Percentiles rank a stretch among this genome's conserved stretches.
phyloP scores from a whole-genome alignment of 2,113 vertebrate genomes.

The Pterocles orientalis region DNA sequence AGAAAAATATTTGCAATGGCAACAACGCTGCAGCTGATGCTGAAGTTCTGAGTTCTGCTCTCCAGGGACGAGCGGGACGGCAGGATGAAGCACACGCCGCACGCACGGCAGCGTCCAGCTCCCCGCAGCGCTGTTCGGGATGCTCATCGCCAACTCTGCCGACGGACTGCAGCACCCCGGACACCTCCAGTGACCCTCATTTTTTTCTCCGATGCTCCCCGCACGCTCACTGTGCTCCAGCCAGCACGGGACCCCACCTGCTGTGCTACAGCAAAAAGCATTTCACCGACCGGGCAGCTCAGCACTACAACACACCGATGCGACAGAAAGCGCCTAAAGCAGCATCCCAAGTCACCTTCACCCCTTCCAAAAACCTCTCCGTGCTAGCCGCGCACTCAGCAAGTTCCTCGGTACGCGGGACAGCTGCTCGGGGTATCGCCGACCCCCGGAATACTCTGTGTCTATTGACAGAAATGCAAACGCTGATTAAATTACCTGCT shows the following conservation, averaged over 20 bases:
- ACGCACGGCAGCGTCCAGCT: accelerated
- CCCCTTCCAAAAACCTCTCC: neutral
- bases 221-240: too few species aligned
- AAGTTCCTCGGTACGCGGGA: accelerated
- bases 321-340: accelerated
- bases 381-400: accelerated
- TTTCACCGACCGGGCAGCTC: too few species aligned
- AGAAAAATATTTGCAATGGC: neutral
- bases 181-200: accelerated
- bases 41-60: neutral
- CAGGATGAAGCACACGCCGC: neutral
- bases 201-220: neutral
- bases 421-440: neutral
- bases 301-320: accelerated
- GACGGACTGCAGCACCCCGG: too few species aligned
- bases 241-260: neutral
- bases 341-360: accelerated
- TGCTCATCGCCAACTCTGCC: neutral
- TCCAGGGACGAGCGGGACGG: neutral
- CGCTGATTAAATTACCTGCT: neutral
- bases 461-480: neutral
- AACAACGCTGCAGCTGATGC: neutral
- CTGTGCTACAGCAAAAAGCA: neutral
- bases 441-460: neutral
- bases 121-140: neutral